Evolutionary conservation across 1,140 invertebrate genomes (phyloP).

Genomic region (Ridgeia piscesae): DNA sequence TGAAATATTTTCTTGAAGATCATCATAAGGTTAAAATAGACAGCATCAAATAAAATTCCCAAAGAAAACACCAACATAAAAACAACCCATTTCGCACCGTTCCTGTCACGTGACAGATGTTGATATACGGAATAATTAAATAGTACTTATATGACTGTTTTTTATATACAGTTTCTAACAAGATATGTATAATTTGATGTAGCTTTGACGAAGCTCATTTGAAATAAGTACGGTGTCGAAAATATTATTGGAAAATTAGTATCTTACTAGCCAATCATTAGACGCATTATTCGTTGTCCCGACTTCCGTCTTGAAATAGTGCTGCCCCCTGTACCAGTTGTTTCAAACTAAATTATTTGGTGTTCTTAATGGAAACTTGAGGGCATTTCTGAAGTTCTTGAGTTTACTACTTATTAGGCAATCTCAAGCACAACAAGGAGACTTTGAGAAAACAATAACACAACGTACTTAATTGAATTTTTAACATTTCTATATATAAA

Average conservation of each 20-base stretch:
- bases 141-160: background rate
- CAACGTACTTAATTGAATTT: background rate
- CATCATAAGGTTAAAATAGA: background rate
- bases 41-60: background rate
- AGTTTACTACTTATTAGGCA: background rate
- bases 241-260: background rate
- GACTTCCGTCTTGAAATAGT: background rate
- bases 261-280: background rate
- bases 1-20: background rate
- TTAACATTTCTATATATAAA: no score
- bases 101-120: background rate
- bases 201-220: background rate
- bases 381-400: background rate
- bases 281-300: background rate
- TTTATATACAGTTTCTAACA: background rate
- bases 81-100: background rate
- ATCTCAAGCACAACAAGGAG: background rate
- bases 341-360: background rate
- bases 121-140: background rate
- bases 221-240: background rate
- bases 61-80: slow-evolving; percentile 1
- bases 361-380: background rate
- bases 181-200: background rate
- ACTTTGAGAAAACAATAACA: background rate
- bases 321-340: background rate